A percentile compares a stretch with the other conserved stretches of the same genome.
Evolutionary conservation across 1,140 invertebrate species (phyloP).

Genomic region (Prorops nasuta): DNA sequence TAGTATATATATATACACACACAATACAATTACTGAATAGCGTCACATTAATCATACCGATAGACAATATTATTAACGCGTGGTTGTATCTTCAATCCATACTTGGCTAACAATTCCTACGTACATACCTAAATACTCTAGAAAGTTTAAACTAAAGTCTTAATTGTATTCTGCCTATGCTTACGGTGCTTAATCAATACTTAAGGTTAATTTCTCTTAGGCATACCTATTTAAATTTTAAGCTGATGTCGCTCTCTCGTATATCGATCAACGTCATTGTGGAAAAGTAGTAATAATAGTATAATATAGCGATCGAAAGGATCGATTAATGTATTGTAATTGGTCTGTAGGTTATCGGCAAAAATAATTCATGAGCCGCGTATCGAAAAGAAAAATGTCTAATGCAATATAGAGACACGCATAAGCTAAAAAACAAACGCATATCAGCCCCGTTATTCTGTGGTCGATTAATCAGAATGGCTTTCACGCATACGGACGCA

Average conservation of each 20-base stretch:
- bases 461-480: too few species aligned
- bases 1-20: slow-evolving; percentile 23
- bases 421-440: too few species aligned
- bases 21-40: slow-evolving; percentile 34
- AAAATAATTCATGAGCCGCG: too few species aligned
- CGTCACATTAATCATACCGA: slow-evolving; percentile 35
- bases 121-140: slow-evolving; percentile 23
- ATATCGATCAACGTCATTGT: slow-evolving; percentile 9
- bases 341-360: slow-evolving; percentile 16
- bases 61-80: slow-evolving; percentile 29
- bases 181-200: slow-evolving; percentile 8
- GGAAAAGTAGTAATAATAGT: slow-evolving; percentile 10
- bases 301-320: slow-evolving; percentile 9
- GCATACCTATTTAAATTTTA: slow-evolving; percentile 16
- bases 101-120: slow-evolving; percentile 31
- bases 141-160: slow-evolving; percentile 29
- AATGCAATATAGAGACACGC: too few species aligned
- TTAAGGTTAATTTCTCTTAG: slow-evolving; percentile 24
- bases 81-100: slow-evolving; percentile 20
- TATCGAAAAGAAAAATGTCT: too few species aligned
- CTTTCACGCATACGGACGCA: too few species aligned
- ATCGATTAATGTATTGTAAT: slow-evolving; percentile 16
- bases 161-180: slow-evolving; percentile 12
- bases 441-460: too few species aligned
- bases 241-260: slow-evolving; percentile 9